Evolutionary conservation across 2,888 invertebrate genomes (phyloP).

Genomic region (Nowickia ferox): DNA sequence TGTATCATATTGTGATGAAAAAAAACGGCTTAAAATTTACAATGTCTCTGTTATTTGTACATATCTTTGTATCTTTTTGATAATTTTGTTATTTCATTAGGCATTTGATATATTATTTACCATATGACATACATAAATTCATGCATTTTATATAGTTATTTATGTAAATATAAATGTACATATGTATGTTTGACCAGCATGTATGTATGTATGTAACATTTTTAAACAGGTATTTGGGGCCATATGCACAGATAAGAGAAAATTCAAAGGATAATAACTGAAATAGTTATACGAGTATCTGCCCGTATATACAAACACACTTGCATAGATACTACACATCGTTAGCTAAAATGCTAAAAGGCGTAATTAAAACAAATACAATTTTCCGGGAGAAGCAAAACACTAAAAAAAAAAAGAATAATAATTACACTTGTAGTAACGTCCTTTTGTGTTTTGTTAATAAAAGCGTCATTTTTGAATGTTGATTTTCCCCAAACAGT

Average conservation of each 20-base stretch:
- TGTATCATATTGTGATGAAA: no score
- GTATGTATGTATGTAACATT: constrained; percentile 18
- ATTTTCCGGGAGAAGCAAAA: no score
- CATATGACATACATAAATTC: constrained; percentile 16
- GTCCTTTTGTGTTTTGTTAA: no score
- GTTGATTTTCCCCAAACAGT: no score
- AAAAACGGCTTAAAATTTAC: no score
- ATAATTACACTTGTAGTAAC: no score
- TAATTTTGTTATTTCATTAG: constrained; percentile 24
- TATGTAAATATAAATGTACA: constrained; percentile 9
- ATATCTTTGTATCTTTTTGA: constrained; percentile 15
- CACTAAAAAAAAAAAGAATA: no score
- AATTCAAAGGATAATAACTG: constrained; percentile 32
- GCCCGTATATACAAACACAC: background rate
- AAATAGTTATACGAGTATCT: constrained; percentile 12
- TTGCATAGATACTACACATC: background rate
- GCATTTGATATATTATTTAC: constrained; percentile 37
- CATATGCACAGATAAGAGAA: constrained; percentile 39
- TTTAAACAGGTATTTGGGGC: constrained; percentile 47
- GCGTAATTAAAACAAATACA: no score
- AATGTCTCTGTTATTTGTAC: background rate
- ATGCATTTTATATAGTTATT: constrained; percentile 35
- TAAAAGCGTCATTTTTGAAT: no score
- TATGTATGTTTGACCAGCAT: constrained; percentile 52
- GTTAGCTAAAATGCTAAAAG: no score